Base-by-base conservation (phyloP, 2,797 vertebrate genomes). In the Hybognathus amarus region DNA sequence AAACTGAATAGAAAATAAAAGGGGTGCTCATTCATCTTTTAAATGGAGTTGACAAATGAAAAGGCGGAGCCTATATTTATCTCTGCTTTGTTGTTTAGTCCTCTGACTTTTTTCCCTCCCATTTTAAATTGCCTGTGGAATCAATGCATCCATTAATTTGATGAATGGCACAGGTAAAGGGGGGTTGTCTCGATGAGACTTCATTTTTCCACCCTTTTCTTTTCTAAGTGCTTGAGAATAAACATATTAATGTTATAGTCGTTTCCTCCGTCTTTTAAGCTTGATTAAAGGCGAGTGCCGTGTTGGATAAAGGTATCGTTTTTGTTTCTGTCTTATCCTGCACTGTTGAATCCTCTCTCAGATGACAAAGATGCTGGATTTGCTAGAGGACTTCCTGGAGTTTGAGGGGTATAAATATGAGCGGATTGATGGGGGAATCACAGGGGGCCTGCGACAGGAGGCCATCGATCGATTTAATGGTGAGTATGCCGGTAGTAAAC, bases 321-420 rank as follows among this genome's bases (percentile, higher is more conserved):
- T 52, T 17, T 61, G 33, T 61, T 67, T 64, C 45, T 33, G 27
- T 69, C 67, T 52, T 9, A 45, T 75, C 64, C 71, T 33, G 17
- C 27, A 24, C 8, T 24, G 36, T 40, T 61, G 67, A 67, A 52
- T 22, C 66, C 54, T 63, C 27, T 77, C 24, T 86, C 90, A 99
- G 98, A 99, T 99, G 98, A 99, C 98, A 0, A 99, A 99, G 94
- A 99, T 99, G 98, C 90, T 99, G 93, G 98, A 99, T 91, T 91
- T 99, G 80, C 93, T 99, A 79, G 98, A 99, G 91, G 98, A 99
- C 86, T 99, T 99, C 87, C 90, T 99, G 89, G 98, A 99, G 90
- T 97, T 96, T 0, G 98, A 99, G 89, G 97, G 97, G 77, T 99
- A 99, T 91, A 99, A 99, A 90, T 99, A 99, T 0, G 98, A 99